These are phyloP conservation scores for Brassicogethes aeneus DNA, from an alignment of 2,888 invertebrate species.

Conservation along the genomic window DNA sequence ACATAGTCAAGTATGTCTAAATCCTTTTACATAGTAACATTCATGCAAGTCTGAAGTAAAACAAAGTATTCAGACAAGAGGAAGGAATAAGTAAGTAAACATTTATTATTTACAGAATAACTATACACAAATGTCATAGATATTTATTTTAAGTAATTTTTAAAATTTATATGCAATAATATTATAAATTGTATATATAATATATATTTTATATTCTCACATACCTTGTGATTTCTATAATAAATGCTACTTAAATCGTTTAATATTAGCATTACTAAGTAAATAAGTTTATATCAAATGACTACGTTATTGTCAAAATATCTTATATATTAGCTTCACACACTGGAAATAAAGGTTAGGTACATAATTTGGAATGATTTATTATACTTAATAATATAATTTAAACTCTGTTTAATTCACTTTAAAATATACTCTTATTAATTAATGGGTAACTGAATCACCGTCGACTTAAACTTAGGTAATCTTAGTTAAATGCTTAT, in stretches of 20 bases:
- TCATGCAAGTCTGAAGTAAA: constrained; percentile 12
- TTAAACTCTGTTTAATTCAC: too few species aligned
- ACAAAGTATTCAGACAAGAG: constrained; percentile 16
- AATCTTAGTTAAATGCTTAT: constrained; percentile 37
- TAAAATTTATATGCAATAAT: constrained; percentile 37
- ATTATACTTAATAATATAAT: constrained; percentile 8
- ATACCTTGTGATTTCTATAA: constrained; percentile 36
- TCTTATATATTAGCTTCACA: constrained; percentile 37
- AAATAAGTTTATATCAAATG: constrained; percentile 41
- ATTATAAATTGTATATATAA: constrained; percentile 37
- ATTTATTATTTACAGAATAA: constrained; percentile 35
- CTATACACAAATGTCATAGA: constrained; percentile 38
- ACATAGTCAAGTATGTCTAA: not conserved
- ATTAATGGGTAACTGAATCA: constrained; percentile 35
- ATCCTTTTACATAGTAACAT: not conserved
- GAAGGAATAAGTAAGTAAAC: constrained; percentile 24
- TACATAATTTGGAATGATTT: constrained; percentile 43
- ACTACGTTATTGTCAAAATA: constrained; percentile 44
- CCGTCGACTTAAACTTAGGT: constrained; percentile 30
- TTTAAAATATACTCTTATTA: too few species aligned
- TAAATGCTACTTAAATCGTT: constrained; percentile 39
- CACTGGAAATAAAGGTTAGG: constrained; percentile 39
- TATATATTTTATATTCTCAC: constrained; percentile 31
- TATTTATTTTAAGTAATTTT: constrained; percentile 31
- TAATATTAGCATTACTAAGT: constrained; percentile 38